phyloP scores from a whole-genome alignment of 1,140 invertebrate genomes.

The Liolophura sinensis region DNA sequence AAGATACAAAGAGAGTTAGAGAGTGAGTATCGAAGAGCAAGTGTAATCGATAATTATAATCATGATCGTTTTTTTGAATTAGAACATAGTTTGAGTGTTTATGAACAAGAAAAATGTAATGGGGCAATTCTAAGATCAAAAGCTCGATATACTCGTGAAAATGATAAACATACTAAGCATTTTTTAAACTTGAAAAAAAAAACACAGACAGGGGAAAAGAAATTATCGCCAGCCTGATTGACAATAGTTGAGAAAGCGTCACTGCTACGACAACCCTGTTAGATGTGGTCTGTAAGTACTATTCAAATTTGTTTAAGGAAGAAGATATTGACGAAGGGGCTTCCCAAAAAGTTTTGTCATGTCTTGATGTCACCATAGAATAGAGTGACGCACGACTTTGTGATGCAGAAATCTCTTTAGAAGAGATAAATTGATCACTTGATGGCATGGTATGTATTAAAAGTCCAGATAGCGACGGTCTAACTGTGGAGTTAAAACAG shows the following conservation, averaged over 20 bases:
- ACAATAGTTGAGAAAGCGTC: neutral
- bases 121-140: constrained; percentile 15
- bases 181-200: no score
- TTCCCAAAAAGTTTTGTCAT: constrained; percentile 6
- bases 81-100: no score
- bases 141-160: neutral
- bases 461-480: constrained; percentile 14
- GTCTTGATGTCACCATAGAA: neutral
- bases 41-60: no score
- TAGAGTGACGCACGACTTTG: constrained; percentile 1
- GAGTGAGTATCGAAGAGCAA: no score
- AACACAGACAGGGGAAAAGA: no score
- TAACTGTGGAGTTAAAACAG: constrained; percentile 17
- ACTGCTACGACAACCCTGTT: constrained; percentile 3
- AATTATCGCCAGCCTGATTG: no score
- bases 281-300: constrained; percentile 11
- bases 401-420: constrained; percentile 7
- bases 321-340: constrained; percentile 6
- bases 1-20: no score
- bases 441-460: constrained; percentile 11
- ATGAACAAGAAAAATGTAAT: no score
- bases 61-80: no score
- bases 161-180: constrained; percentile 8
- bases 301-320: constrained; percentile 10
- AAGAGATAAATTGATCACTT: constrained; percentile 9